Base-by-base conservation (phyloP, 2,113 vertebrate species). In the Cyanoramphus novaezelandiae region DNA sequence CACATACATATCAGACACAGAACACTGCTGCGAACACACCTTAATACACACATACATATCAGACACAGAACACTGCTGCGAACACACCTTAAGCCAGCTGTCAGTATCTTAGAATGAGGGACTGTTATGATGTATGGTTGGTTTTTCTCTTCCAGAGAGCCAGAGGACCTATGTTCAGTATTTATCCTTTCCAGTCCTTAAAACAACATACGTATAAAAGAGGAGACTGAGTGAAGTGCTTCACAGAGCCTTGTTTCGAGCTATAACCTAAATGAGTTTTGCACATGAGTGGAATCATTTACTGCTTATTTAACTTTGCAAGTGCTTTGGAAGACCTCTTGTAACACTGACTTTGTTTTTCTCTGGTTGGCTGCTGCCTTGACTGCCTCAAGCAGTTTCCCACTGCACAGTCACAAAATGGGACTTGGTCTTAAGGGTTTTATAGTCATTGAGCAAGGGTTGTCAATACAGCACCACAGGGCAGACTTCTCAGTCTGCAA, bases 271-370 rank as follows among this genome's bases (percentile, higher is more conserved):
- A 96, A 90, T 87, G 23, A 95, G 77, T 96, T 95, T 89, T 95
- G 74, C 78, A 47, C 67, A 82, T 57, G 86, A 91, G 59, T 83
- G 50, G 81, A 88, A 67, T 95, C 31, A 62, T 67, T 95, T 82
- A 46, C 74, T 86, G 41, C 83, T 84, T 90, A 78, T 96, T 96
- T 97, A 90, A 94, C 31, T 87, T 79, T 55, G 55, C 59, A 93
- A 97, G 74, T 64, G 88, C 83, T 97, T 96, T 90, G 76, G 71
- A 97, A 96, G 82, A 93, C 46, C 28, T 93, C 87, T 86, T 24
- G 41, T 82, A 86, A 79, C 92, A 57, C n/a, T 3, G 17, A 60
- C 31, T 85, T 93, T 86, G 74, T 57, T 94, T 86, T 79, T 64
- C 44, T 43, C 78, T 88, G 64, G 81, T 91, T 96, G 91, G 75